These are phyloP conservation scores for Folsomia candida DNA, from an alignment of 2,888 invertebrate genomes.

Conservation along the genomic window DNA sequence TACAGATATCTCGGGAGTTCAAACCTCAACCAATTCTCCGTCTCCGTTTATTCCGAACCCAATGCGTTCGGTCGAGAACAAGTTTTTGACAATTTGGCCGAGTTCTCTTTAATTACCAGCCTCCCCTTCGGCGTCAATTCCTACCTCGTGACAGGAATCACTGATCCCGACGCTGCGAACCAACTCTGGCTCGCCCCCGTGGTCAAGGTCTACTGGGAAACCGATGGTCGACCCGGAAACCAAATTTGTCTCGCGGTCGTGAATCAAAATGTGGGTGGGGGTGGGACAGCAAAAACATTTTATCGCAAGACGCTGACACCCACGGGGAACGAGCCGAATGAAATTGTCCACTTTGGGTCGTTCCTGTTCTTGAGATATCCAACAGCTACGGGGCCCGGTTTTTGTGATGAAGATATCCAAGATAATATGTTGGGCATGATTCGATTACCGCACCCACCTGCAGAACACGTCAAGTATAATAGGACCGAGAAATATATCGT, in stretches of 20 bases:
- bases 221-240: background rate
- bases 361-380: background rate
- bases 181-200: background rate
- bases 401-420: background rate
- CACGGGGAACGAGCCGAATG: background rate
- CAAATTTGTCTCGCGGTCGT: background rate
- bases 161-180: background rate
- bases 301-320: background rate
- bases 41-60: background rate
- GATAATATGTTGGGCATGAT: background rate
- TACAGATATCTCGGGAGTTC: background rate
- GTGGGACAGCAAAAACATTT: background rate
- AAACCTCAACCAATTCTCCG: background rate
- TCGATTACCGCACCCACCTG: no score
- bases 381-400: background rate
- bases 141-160: background rate
- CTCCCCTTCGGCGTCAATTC: background rate
- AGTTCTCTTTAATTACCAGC: background rate
- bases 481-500: no score
- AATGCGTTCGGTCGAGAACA: background rate
- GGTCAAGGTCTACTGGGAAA: background rate
- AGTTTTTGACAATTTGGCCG: background rate
- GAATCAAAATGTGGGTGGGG: background rate
- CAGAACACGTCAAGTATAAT: no score
- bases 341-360: background rate